These are phyloP conservation scores for Sclerodermus sp. DNA, from an alignment of 2,888 invertebrate species.

Conservation along the genomic window DNA sequence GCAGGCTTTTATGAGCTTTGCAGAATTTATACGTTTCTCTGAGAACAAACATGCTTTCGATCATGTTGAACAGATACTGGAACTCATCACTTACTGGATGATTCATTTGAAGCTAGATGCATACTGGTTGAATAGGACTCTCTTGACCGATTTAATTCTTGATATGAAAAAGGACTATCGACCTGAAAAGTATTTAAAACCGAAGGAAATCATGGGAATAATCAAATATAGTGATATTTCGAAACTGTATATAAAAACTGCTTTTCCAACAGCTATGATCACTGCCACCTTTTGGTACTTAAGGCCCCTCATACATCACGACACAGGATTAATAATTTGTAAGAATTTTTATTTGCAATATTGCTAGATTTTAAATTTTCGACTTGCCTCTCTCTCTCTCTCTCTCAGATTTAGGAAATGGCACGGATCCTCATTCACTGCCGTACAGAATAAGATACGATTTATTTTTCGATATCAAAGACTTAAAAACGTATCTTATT, in stretches of 20 bases:
- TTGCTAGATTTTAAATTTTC: background rate
- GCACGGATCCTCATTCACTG: background rate
- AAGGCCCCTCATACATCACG: constrained; percentile 1
- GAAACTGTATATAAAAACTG: constrained; percentile 1
- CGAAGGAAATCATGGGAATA: background rate
- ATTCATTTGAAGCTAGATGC: background rate
- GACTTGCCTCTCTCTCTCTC: background rate
- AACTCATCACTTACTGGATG: background rate
- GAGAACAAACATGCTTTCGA: background rate
- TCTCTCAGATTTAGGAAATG: background rate
- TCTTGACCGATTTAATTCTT: background rate
- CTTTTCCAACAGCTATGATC: background rate
- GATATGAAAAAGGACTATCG: background rate
- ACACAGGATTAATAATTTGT: background rate
- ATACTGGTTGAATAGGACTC: background rate
- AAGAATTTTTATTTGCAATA: background rate
- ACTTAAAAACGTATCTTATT: constrained; percentile 1
- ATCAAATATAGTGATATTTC: constrained; percentile 2
- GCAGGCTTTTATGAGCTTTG: background rate
- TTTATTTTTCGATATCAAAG: constrained; percentile 8
- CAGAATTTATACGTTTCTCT: background rate
- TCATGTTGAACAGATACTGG: background rate
- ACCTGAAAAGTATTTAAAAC: background rate
- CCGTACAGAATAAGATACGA: background rate
- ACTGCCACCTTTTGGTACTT: constrained; percentile 7